A percentile compares a stretch with the other conserved stretches of the same genome.
These are phyloP conservation scores for Natrix natrix DNA, from an alignment of 2,797 vertebrate genomes.

Conservation along the genomic window DNA sequence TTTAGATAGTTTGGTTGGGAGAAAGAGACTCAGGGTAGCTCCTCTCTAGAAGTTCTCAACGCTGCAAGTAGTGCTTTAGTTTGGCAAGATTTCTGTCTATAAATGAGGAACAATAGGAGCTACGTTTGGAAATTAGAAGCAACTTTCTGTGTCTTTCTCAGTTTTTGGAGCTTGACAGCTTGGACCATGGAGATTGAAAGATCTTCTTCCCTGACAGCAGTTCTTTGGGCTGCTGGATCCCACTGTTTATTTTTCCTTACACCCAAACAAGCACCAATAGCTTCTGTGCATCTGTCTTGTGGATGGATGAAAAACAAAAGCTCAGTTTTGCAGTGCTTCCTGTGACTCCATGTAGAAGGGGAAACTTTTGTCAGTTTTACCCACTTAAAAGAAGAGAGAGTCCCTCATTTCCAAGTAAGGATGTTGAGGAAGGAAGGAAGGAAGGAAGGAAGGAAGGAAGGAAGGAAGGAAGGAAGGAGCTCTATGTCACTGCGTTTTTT, in stretches of 20 bases:
- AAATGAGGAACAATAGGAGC: no score
- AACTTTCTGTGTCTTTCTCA: no score
- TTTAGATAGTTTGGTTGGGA: no score
- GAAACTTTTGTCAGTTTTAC: background rate
- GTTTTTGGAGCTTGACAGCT: background rate
- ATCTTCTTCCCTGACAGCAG: background rate
- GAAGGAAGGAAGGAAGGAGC: no score
- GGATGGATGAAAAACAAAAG: background rate
- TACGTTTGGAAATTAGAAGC: no score
- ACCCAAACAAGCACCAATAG: background rate
- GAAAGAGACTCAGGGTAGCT: no score
- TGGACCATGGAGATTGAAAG: background rate
- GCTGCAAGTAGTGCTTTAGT: no score
- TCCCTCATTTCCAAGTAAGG: background rate
- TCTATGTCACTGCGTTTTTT: no score
- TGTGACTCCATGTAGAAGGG: background rate
- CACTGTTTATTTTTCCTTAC: background rate
- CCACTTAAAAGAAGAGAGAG: background rate
- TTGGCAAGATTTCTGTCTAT: no score
- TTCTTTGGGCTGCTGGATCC: background rate
- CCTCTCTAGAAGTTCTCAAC: no score
- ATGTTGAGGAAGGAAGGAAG: background rate
- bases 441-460: no score
- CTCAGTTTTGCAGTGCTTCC: background rate
- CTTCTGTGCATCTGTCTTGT: no score